These are phyloP conservation scores for Channa maculata DNA, from an alignment of 2,113 vertebrate species.

Conservation along the genomic window DNA sequence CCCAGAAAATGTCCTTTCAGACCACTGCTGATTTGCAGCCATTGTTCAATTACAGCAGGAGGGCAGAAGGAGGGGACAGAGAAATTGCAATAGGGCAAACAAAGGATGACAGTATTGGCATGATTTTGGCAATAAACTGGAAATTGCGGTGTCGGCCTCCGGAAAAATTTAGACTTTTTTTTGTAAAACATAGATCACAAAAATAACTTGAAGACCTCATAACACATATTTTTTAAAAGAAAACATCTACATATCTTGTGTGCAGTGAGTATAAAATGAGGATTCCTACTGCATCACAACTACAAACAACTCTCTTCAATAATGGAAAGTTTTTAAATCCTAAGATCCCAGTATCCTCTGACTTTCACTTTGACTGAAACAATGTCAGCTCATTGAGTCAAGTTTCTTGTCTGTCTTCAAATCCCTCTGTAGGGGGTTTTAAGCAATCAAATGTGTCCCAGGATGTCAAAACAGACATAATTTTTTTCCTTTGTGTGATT, in stretches of 20 bases:
- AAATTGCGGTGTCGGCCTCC: constrained; percentile 1
- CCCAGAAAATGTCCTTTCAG: constrained; percentile 64
- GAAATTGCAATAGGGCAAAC: constrained; percentile 52
- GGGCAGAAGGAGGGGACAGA: constrained; percentile 30
- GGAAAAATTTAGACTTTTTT: too few species aligned
- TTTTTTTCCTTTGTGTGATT: too few species aligned
- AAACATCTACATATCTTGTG: background rate
- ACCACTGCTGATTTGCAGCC: constrained; percentile 53
- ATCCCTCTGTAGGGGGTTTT: too few species aligned
- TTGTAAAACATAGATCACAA: too few species aligned
- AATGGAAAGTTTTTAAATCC: constrained; percentile 27
- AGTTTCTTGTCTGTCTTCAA: background rate
- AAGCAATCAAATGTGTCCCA: too few species aligned
- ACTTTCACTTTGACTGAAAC: constrained; percentile 11
- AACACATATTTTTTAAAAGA: background rate
- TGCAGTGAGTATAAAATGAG: background rate
- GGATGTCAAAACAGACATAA: too few species aligned
- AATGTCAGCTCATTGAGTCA: background rate
- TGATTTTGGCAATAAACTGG: constrained; percentile 50
- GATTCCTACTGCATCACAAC: background rate
- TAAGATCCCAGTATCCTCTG: constrained; percentile 42
- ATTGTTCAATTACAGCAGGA: constrained; percentile 69
- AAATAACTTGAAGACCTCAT: too few species aligned
- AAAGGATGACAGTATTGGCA: constrained; percentile 61
- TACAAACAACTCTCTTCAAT: constrained; percentile 49